Base-by-base conservation (phyloP, 2,888 invertebrate species). In the Caenorhabditis imperialis region DNA sequence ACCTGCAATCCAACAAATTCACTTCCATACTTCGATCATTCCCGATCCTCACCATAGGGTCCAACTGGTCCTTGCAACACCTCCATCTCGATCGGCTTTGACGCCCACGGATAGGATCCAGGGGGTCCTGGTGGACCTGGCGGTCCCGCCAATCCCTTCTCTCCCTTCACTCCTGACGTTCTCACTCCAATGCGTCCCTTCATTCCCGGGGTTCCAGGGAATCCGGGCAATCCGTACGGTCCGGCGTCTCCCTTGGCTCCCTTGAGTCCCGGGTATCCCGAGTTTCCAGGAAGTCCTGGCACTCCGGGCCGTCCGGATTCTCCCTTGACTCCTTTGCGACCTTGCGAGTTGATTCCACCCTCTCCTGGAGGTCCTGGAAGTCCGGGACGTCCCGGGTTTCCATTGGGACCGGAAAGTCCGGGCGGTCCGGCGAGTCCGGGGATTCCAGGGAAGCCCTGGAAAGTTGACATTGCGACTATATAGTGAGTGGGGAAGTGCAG, bases 291-390 rank as follows among this genome's bases (percentile, higher is more conserved):
- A 5, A 86, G 84, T 57, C 89, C 89, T 51, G 81, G 80, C 0
- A 65, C 47, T 50, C 81, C 83, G 3, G 69, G 33, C 33, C 75
- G 57, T 50, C 84, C 84, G 16, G 77, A 67, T 20, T 78, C 75
- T 73, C 81, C 84, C 37, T 74, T 65, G 16, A 38, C 73, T 73
- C 75, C 88, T 73, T 88, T 88, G 2, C 83, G 60, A 53, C 88
- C 88, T 54, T 79, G 75, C 25, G 89, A 89, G 61, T 89, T 89
- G 63, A 88, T 47, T 27, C 89, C 81, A 25, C 81, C 81, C 53
- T 88, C 89, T 47, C 89, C 89, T 3, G 89, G 85, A 12, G 86
- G 87, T 60, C 89, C 89, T 33, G 80, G 74, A 3, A 50, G 37
- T 44, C 84, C 84, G 2, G 79, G 74, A 27, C 80, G 48, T 57